These are phyloP conservation scores for Trematocara variabile DNA, from an alignment of 2,113 vertebrate genomes.

Conservation along the genomic window DNA sequence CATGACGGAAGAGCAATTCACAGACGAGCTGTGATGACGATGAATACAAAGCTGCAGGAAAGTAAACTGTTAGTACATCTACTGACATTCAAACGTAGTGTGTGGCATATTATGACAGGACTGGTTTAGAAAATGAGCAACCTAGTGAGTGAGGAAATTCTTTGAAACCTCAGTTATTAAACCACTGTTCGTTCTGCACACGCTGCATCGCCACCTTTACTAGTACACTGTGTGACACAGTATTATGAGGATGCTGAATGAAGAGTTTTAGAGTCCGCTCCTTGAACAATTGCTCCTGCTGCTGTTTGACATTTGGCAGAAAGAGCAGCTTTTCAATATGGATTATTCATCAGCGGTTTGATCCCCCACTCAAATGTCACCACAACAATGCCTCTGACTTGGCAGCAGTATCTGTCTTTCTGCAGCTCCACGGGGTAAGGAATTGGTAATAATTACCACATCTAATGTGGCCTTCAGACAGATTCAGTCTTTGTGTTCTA, in stretches of 20 bases:
- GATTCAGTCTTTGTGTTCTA: background rate
- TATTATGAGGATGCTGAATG: slow-evolving; percentile 12
- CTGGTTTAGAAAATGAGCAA: background rate
- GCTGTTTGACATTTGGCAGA: slow-evolving; percentile 68
- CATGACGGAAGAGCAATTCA: slow-evolving; percentile 23
- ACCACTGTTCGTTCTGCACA: background rate
- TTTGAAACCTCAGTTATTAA: background rate
- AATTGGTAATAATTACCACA: slow-evolving; percentile 38
- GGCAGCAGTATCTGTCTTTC: slow-evolving; percentile 34
- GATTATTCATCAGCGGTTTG: slow-evolving; percentile 63
- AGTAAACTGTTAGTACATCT: background rate
- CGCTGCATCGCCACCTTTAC: background rate
- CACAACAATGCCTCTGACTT: slow-evolving; percentile 51
- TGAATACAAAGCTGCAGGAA: background rate
- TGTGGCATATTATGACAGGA: background rate
- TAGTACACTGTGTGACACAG: background rate
- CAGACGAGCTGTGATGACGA: background rate
- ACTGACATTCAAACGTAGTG: background rate
- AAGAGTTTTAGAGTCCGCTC: slow-evolving; percentile 14
- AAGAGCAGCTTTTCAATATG: slow-evolving; percentile 58
- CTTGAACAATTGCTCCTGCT: slow-evolving; percentile 48
- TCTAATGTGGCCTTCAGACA: slow-evolving; percentile 32
- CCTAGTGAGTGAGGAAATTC: background rate
- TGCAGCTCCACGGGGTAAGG: slow-evolving; percentile 25
- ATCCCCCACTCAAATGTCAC: slow-evolving; percentile 63